Evolutionary conservation across 1,140 invertebrate species (phyloP), one percentile per base, ranked within the genome.

Genomic region (Archegozetes longisetosus): DNA sequence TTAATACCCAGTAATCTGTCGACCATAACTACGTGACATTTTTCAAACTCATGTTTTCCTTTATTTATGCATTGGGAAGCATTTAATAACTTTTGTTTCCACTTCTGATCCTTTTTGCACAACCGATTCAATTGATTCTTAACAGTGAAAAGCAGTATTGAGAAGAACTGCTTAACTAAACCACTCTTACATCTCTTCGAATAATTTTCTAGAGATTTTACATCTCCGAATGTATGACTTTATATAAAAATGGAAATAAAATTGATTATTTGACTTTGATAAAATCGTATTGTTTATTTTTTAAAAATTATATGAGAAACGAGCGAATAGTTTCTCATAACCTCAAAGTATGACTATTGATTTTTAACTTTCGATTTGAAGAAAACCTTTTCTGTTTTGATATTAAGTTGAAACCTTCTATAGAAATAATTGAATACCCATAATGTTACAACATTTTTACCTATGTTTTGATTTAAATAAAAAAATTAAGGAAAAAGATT

Each of bases 81-180:
- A 2, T 29, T 14, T 3, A 57, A 26, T 23, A 57, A 57, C 24
- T 57, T 29, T 26, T 47, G 13, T 26, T 29, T 46, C 20, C 48
- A 47, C 28, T 57, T 57, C 23, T 29, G 48, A 28, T 50, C 48
- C 55, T 57, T 57, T 24, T 57, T 57, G n/a, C 55, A 57, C 20
- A 57, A 47, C n/a, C 55, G 40, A 27, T 55, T 17, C 55, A 57
- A 47, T 13, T 13, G 13, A 25, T 46, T 46, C 24, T 57, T 57
- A 1, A 57, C 13, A 17, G 55, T 57, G n/a, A 47, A 57, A 12
- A 57, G 9, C 2, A 57, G 2, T n/a, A 57, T 57, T 17, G 17
- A 22, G 23, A 57, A 57, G 24, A 47, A 57, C 24, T 57, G 55
- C n/a, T 57, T 57, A n/a, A 46, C 29, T 17, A 57, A 20, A 57